Percentiles rank a stretch among this genome's conserved stretches.
Evolutionary conservation across 2,888 invertebrate species (phyloP).

Genomic region (Cheiracanthium punctorium): DNA sequence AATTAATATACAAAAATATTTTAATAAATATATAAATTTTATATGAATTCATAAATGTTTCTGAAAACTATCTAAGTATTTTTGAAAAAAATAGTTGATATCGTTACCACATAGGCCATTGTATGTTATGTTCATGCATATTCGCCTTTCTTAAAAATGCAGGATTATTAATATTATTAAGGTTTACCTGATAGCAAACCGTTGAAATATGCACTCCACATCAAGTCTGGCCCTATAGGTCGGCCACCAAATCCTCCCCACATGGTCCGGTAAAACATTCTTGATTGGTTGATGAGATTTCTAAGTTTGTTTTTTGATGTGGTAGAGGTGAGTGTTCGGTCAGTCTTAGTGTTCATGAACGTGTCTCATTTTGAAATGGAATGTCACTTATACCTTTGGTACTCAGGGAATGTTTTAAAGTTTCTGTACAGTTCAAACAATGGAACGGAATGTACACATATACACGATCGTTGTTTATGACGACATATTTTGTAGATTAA

Average conservation of each 20-base stretch:
- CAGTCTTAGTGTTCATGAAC: neutral
- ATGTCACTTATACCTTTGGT: neutral
- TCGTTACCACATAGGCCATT: no score
- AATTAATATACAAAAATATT: no score
- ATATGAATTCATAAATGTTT: no score
- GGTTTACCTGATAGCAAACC: slow-evolving; percentile 60
- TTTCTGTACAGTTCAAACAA: slow-evolving; percentile 17
- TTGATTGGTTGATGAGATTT: neutral
- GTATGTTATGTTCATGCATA: no score
- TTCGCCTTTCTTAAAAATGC: no score
- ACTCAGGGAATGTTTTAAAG: neutral
- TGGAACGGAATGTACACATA: neutral
- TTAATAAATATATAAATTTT: no score
- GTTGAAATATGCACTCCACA: slow-evolving; percentile 59
- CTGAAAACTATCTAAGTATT: no score
- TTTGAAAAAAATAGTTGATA: no score
- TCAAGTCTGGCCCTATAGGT: slow-evolving; percentile 41
- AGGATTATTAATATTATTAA: neutral
- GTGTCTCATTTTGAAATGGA: neutral
- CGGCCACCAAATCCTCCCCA: slow-evolving; percentile 53
- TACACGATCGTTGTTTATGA: neutral
- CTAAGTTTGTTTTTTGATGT: neutral
- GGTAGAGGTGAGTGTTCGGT: neutral
- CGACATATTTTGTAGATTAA: neutral
- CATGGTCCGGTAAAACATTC: slow-evolving; percentile 64